These are phyloP conservation scores for Zapornia atra DNA, from an alignment of 2,113 vertebrate species.

Conservation along the genomic window DNA sequence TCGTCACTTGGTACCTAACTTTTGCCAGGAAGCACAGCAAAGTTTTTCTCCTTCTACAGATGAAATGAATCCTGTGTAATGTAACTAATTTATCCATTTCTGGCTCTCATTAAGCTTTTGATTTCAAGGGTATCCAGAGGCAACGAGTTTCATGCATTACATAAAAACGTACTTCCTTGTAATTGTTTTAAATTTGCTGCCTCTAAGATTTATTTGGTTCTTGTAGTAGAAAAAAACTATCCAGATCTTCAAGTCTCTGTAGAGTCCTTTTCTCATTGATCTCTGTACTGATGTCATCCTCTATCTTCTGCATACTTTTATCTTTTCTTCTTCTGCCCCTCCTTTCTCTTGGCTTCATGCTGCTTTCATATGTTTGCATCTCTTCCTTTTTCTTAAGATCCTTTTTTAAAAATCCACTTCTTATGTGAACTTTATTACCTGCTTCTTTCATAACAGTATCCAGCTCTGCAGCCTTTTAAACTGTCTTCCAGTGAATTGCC, in stretches of 20 bases:
- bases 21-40: background rate
- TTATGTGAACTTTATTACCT: slow-evolving; percentile 15
- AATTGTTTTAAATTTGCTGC: background rate
- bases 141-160: slow-evolving; percentile 32
- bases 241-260: background rate
- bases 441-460: background rate
- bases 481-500: background rate
- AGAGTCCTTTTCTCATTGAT: background rate
- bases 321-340: background rate
- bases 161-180: slow-evolving; percentile 6
- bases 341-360: background rate
- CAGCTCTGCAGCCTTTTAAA: background rate
- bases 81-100: slow-evolving; percentile 9
- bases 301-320: background rate
- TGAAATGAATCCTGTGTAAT: slow-evolving; percentile 1
- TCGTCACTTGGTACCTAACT: background rate
- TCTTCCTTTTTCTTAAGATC: slow-evolving; percentile 8
- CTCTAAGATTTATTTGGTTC: background rate
- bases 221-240: background rate
- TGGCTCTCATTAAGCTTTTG: slow-evolving; percentile 24
- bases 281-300: background rate
- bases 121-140: slow-evolving; percentile 2
- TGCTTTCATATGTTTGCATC: slow-evolving; percentile 3
- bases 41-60: background rate
- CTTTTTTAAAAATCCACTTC: background rate